These are phyloP conservation scores for Crossocerus cetratus DNA, from an alignment of 2,888 invertebrate species.

Conservation along the genomic window DNA sequence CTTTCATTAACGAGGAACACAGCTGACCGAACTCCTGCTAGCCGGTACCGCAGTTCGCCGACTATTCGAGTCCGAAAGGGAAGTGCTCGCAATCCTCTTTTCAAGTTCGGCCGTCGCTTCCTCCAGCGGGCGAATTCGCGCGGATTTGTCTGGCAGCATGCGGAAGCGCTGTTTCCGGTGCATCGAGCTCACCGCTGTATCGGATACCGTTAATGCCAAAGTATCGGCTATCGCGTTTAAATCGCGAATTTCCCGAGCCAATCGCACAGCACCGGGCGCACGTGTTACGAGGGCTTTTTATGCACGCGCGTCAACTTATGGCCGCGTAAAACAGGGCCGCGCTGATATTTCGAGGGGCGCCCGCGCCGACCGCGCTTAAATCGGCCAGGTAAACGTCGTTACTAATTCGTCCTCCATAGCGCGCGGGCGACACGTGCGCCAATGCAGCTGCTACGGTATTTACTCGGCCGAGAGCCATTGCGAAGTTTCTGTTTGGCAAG, in stretches of 20 bases:
- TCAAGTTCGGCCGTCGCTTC: no score
- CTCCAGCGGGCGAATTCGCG: no score
- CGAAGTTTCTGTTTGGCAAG: constrained; percentile 50
- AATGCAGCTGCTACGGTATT: constrained; percentile 42
- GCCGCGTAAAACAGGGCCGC: neutral
- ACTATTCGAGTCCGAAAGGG: no score
- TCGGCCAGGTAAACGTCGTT: constrained; percentile 14
- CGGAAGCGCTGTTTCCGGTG: constrained; percentile 13
- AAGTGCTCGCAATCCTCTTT: neutral
- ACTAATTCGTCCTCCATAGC: constrained; percentile 34
- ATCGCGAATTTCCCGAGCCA: constrained; percentile 22
- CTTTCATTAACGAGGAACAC: neutral
- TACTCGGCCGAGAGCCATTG: constrained; percentile 30
- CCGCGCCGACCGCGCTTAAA: constrained; percentile 15
- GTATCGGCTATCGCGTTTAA: constrained; percentile 26
- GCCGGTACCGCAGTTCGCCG: neutral
- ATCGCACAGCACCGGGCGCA: constrained; percentile 3
- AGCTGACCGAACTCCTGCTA: neutral
- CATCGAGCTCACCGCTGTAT: constrained; percentile 30
- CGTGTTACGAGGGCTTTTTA: constrained; percentile 12
- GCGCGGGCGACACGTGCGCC: constrained; percentile 15
- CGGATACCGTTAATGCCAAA: constrained; percentile 18
- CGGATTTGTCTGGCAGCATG: constrained; percentile 6
- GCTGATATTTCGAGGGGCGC: constrained; percentile 13
- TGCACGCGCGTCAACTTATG: neutral